These are phyloP conservation scores for Sweltsa coloradensis DNA, from an alignment of 1,140 invertebrate species.

Conservation along the genomic window DNA sequence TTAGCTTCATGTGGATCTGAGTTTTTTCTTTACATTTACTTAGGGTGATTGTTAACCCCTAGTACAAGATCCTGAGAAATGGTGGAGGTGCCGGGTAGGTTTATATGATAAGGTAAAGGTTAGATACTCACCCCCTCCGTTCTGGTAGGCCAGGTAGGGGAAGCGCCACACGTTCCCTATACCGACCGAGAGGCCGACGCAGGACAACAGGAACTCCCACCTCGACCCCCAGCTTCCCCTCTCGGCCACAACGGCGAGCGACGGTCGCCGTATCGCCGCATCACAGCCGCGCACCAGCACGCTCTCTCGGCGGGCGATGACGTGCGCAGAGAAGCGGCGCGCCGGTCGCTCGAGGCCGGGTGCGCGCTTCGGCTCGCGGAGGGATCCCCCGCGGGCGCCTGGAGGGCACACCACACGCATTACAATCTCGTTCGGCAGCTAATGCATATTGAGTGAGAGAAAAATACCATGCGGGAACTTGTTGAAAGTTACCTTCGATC, in stretches of 20 bases:
- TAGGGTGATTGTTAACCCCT: no score
- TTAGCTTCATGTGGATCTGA: no score
- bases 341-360: constrained; percentile 1
- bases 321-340: constrained; percentile 20
- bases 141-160: constrained; percentile 69
- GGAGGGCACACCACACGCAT: no score
- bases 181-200: constrained; percentile 68
- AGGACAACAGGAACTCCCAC: constrained; percentile 60
- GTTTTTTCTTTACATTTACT: no score
- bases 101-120: no score
- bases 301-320: constrained; percentile 19
- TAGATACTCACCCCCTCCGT: constrained; percentile 55
- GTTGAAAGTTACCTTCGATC: no score
- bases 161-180: constrained; percentile 84
- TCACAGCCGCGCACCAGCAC: constrained; percentile 19
- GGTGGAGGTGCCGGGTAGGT: no score
- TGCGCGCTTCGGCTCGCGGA: constrained; percentile 6
- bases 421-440: no score
- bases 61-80: no score
- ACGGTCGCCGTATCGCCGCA: constrained; percentile 24
- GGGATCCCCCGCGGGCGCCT: constrained; percentile 11
- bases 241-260: constrained; percentile 20
- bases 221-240: constrained; percentile 37
- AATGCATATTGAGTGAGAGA: no score
- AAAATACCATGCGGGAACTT: no score